Base-by-base conservation (phyloP, 1,140 invertebrate species). In the Drosophila kohkoa region DNA sequence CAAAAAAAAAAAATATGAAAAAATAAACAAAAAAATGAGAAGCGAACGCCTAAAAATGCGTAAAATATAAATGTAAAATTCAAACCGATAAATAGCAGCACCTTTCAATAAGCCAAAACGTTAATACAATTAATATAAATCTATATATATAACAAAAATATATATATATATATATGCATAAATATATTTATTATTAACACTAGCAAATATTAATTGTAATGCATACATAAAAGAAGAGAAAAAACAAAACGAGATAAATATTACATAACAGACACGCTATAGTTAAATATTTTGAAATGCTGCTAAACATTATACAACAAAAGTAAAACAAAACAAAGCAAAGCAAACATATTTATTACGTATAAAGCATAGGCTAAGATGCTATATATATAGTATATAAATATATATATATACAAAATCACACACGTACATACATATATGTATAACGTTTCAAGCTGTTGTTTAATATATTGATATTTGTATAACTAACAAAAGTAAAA, bases 151-250 rank as follows among this genome's bases (percentile, higher is more conserved):
- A 38, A 8, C 7, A 8, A 43, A 77, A 71, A 74, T 45, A 69
- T 55, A 71, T 59, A 67, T 68, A 81, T n/a, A n/a, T n/a, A n/a
- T 79, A 69, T 64, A 79, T 72, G 63, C 59, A 70, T 60, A 85
- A 55, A 79, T 82, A 82, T 88, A 87, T 87, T 82, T 87, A 87
- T 87, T 82, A 82, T 79, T 82, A 82, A 82, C 62, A 87, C 83
- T 87, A 87, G 83, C 83, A 87, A 87, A 87, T 87, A 87, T 87
- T 87, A 88, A 88, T 75, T 88, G 66, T 88, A 87, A 87, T 75
- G 64, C 75, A 75, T 66, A 69, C 58, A 73, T 28, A 35, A 48
- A 58, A 13, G 7, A 32, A 32, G 7, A 32, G 7, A 32, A 32
- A 32, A 38, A 38, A 10, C 35, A 38, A 58, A 41, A 51, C 32